These are phyloP conservation scores for Enoplolaimus lenunculus DNA, from an alignment of 2,888 invertebrate genomes.

Conservation along the genomic window DNA sequence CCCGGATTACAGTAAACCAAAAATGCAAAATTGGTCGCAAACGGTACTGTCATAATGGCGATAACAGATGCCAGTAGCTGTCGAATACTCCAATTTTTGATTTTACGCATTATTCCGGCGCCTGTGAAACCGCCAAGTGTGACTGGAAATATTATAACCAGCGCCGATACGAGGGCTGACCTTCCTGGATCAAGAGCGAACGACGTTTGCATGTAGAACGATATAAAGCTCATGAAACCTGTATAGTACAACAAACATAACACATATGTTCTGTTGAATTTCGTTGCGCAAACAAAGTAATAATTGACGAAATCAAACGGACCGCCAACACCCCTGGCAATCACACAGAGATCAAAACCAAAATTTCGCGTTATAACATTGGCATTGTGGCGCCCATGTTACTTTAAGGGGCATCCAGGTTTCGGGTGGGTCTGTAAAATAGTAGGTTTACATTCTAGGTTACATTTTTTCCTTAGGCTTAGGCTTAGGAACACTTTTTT, in stretches of 20 bases:
- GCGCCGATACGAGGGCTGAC: background rate
- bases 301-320: too few species aligned
- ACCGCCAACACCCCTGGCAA: too few species aligned
- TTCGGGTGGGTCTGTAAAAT: too few species aligned
- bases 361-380: too few species aligned
- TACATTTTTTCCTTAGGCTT: too few species aligned
- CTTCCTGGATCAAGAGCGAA: background rate
- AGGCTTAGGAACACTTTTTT: too few species aligned
- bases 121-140: background rate
- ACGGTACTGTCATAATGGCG: background rate
- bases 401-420: too few species aligned
- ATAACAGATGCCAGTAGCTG: background rate
- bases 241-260: background rate
- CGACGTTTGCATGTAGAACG: background rate
- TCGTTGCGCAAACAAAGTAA: too few species aligned
- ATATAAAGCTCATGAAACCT: background rate
- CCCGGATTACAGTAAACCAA: background rate
- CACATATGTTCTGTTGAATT: too few species aligned
- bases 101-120: background rate
- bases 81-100: background rate
- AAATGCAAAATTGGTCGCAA: background rate
- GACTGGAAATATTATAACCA: background rate
- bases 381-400: too few species aligned
- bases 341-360: too few species aligned
- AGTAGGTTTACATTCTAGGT: too few species aligned